These are phyloP conservation scores for Encarsia formosa DNA, from an alignment of 2,888 invertebrate species.

Conservation along the genomic window DNA sequence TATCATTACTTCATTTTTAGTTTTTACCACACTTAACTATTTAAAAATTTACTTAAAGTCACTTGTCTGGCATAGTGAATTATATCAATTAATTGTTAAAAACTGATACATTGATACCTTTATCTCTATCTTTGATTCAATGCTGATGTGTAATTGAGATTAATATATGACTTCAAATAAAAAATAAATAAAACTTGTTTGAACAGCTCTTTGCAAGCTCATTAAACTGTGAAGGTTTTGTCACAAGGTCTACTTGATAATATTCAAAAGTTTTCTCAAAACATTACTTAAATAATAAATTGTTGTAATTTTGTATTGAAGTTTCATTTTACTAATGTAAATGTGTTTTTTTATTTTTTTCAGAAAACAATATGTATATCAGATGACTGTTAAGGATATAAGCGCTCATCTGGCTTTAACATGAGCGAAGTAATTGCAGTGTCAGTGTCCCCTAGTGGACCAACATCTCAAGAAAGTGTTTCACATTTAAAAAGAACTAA, in stretches of 20 bases:
- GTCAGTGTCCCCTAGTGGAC: conserved; percentile 49
- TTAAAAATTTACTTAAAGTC: no score
- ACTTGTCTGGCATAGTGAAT: no score
- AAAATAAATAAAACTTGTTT: conserved; percentile 1
- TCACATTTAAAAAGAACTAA: conserved; percentile 51
- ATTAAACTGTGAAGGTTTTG: conserved; percentile 1
- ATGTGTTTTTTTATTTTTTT: conserved; percentile 1
- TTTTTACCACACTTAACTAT: no score
- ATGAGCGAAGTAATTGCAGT: conserved; percentile 51
- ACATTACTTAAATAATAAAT: neutral
- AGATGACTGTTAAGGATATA: conserved; percentile 51
- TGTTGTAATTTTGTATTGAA: neutral
- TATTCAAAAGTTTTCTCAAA: neutral
- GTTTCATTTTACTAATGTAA: neutral
- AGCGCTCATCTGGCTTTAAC: conserved; percentile 46
- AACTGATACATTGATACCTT: no score
- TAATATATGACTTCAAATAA: neutral
- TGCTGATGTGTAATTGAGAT: no score
- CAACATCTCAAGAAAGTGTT: conserved; percentile 37
- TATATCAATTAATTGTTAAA: no score
- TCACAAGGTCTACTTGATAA: conserved; percentile 5
- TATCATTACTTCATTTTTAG: no score
- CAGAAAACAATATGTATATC: conserved; percentile 27
- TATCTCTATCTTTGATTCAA: no score
- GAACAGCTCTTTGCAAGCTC: conserved; percentile 9